Evolutionary conservation across 2,888 invertebrate species (phyloP).

Genomic region (Melangyna quadrimaculata): DNA sequence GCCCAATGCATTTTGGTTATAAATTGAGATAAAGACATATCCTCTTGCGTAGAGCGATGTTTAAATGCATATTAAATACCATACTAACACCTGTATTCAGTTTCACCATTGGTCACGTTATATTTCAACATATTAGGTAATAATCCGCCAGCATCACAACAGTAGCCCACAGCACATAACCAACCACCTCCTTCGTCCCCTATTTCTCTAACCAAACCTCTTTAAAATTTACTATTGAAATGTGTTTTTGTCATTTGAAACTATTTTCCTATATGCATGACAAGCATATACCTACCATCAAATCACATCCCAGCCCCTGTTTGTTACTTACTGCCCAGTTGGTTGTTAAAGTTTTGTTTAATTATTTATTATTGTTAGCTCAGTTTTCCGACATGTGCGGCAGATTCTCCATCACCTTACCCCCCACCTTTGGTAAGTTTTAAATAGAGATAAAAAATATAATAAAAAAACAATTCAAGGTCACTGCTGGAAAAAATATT

Average conservation of each 20-base stretch:
- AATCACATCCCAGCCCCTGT: conserved; percentile 26
- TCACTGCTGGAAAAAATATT: conserved; percentile 50
- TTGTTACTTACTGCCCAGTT: conserved; percentile 4
- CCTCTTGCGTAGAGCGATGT: neutral
- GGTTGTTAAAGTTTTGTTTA: conserved; percentile 27
- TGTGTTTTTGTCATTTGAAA: conserved; percentile 38
- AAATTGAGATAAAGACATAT: neutral
- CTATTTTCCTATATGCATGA: conserved; percentile 45
- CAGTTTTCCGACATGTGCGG: conserved; percentile 38
- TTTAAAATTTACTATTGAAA: neutral
- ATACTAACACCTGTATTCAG: conserved; percentile 31
- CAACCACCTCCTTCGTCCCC: neutral
- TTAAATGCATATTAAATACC: neutral
- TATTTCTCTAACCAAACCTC: neutral
- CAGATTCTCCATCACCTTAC: neutral
- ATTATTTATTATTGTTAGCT: conserved; percentile 38
- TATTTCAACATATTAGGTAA: conserved; percentile 49
- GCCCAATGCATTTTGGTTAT: conserved; percentile 23
- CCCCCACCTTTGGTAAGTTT: neutral
- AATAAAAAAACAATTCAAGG: conserved; percentile 49
- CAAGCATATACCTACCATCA: conserved; percentile 5
- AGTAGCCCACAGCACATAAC: neutral
- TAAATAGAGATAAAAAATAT: neutral
- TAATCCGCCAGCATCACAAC: conserved; percentile 10
- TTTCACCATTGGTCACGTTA: conserved; percentile 38